phyloP scores from a whole-genome alignment of 2,113 vertebrate genomes.

The Pterocles gutturalis region DNA sequence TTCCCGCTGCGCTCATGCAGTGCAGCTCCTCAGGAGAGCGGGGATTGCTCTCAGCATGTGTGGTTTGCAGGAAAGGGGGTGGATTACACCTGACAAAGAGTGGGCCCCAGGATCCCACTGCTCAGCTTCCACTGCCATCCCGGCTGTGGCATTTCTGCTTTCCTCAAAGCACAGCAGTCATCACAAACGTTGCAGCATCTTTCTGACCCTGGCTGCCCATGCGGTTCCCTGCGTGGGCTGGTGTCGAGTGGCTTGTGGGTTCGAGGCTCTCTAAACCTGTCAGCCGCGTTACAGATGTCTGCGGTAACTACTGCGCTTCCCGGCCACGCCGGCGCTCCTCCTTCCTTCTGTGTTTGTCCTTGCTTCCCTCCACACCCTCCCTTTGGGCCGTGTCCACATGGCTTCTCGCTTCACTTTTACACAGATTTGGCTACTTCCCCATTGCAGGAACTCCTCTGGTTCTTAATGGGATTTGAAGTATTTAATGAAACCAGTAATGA shows the following conservation, averaged over 20 bases:
- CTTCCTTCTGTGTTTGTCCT: neutral
- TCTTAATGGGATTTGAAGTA: neutral
- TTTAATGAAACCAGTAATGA: neutral
- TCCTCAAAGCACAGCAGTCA: neutral
- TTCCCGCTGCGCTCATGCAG: neutral
- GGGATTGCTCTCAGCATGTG: neutral
- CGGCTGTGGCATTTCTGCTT: neutral
- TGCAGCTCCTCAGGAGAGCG: neutral
- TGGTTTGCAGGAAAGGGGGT: neutral
- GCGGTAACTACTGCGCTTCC: neutral
- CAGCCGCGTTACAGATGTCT: neutral
- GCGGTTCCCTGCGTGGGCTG: rapidly evolving
- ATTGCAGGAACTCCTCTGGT: neutral
- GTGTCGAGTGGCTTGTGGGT: neutral
- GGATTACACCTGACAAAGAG: neutral
- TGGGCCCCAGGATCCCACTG: neutral
- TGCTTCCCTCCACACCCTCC: neutral
- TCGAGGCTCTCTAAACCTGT: neutral
- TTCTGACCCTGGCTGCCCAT: neutral
- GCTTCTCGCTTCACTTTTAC: neutral
- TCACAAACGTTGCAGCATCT: neutral
- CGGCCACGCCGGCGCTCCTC: neutral
- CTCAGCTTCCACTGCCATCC: neutral
- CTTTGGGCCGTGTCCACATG: neutral
- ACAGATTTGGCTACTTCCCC: neutral